Conservation (phyloP, 2,888 invertebrate species). For the Gortyna flavago region DNA sequence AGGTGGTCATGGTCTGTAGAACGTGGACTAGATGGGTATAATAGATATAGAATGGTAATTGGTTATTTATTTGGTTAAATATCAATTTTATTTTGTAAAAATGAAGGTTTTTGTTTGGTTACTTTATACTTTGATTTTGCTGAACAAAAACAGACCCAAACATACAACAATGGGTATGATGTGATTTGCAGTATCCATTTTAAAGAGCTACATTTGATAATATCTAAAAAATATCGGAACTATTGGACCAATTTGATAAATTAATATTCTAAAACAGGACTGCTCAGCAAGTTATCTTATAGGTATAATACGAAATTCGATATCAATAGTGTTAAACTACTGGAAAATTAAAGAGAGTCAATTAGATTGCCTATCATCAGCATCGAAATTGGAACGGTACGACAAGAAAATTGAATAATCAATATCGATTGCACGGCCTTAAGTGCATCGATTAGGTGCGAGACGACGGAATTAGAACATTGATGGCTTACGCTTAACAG, state of each 20-base stretch:
- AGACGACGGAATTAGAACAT: slow-evolving; percentile 17
- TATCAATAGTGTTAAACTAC: slow-evolving; percentile 10
- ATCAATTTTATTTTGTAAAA: neutral
- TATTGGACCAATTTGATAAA: neutral
- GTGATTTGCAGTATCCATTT: neutral
- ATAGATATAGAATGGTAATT: slow-evolving; percentile 10
- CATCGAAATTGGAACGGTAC: slow-evolving; percentile 36
- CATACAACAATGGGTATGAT: neutral
- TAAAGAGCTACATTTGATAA: neutral
- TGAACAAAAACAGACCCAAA: neutral
- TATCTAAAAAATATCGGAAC: neutral
- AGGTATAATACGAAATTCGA: neutral
- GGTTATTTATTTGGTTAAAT: no score
- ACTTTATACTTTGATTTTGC: neutral
- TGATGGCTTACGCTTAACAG: slow-evolving; percentile 19
- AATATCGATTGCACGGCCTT: slow-evolving; percentile 34
- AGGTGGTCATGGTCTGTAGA: slow-evolving; percentile 56
- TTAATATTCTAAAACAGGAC: neutral
- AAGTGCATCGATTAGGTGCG: slow-evolving; percentile 42
- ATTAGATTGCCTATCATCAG: slow-evolving; percentile 33
- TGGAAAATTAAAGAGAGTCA: slow-evolving; percentile 10
- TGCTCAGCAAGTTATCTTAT: neutral
- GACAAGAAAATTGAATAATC: slow-evolving; percentile 54
- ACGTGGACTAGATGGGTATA: slow-evolving; percentile 38
- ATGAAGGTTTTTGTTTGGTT: neutral